Evolutionary conservation across 2,888 invertebrate species (phyloP).

Genomic region (Chrysolina haemoptera): DNA sequence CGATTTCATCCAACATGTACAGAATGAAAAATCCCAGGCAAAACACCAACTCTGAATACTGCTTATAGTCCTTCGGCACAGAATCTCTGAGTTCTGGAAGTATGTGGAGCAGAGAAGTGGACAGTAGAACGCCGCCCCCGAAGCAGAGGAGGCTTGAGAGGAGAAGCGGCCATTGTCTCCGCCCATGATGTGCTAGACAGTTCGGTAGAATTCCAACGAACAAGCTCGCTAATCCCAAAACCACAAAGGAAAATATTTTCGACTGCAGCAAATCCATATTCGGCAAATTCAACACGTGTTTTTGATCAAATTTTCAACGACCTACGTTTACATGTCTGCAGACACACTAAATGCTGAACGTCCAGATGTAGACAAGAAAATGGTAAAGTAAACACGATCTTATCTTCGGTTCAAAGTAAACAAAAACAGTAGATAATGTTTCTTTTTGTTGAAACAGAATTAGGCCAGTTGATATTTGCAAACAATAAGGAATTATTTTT

Average conservation of each 20-base stretch:
- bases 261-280: conserved; percentile 59
- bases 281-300: no score
- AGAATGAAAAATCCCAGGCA: conserved; percentile 81
- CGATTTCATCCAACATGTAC: conserved; percentile 81
- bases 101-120: conserved; percentile 85
- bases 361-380: background rate
- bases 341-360: conserved; percentile 1
- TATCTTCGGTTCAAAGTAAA: conserved; percentile 14
- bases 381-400: background rate
- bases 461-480: conserved; percentile 10
- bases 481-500: background rate
- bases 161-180: conserved; percentile 75
- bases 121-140: conserved; percentile 85
- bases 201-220: conserved; percentile 80
- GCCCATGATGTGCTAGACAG: conserved; percentile 74
- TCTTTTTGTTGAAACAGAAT: conserved; percentile 7
- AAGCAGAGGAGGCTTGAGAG: conserved; percentile 83
- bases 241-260: conserved; percentile 78
- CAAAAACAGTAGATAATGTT: conserved; percentile 11
- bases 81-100: conserved; percentile 82
- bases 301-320: no score
- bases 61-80: conserved; percentile 61
- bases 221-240: conserved; percentile 80
- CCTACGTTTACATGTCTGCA: background rate
- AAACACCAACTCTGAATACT: conserved; percentile 77